phyloP scores from a whole-genome alignment of 2,113 vertebrate genomes.

The Tragulus kanchil region DNA sequence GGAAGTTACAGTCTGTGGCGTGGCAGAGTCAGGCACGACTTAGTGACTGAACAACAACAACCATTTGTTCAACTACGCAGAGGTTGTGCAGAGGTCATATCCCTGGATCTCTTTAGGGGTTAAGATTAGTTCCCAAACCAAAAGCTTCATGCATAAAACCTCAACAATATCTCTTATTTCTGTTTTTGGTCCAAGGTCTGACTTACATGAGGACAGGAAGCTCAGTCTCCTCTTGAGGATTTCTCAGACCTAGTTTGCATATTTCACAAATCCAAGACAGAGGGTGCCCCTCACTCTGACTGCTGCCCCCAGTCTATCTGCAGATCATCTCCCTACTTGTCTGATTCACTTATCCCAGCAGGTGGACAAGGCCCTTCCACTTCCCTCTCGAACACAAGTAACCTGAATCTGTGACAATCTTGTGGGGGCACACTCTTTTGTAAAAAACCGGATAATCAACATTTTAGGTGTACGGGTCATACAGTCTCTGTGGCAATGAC shows the following conservation, averaged over 20 bases:
- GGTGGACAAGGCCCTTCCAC: rapidly evolving
- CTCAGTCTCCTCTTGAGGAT: background rate
- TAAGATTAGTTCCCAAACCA: background rate
- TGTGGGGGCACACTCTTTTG: background rate
- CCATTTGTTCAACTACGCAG: background rate
- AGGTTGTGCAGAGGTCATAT: background rate
- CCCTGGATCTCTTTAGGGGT: background rate
- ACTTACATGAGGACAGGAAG: background rate
- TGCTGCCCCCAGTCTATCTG: background rate
- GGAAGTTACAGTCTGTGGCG: background rate
- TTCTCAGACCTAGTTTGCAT: background rate
- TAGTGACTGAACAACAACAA: background rate
- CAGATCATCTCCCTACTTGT: background rate
- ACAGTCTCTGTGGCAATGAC: background rate
- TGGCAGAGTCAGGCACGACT: background rate
- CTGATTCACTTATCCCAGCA: background rate
- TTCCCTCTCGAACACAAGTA: background rate
- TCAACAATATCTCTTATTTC: background rate
- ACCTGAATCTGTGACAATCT: background rate
- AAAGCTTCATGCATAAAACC: background rate
- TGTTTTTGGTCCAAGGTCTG: background rate
- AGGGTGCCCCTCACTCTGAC: too few species aligned
- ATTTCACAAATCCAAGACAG: background rate
- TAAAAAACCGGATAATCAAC: background rate
- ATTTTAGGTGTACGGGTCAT: background rate